phyloP scores from a whole-genome alignment of 1,140 invertebrate species.

The Cylas formicarius region DNA sequence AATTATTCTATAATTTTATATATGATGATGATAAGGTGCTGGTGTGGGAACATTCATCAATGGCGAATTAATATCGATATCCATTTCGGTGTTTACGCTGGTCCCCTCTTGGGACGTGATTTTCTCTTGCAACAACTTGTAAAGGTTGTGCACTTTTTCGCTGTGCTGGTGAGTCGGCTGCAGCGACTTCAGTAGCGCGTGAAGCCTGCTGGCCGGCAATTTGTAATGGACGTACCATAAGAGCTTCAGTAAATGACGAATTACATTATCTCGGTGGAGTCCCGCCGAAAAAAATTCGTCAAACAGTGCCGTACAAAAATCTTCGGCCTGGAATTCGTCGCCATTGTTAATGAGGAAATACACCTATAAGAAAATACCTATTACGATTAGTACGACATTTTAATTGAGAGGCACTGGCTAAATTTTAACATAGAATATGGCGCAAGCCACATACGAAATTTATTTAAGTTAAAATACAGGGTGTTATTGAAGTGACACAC shows the following conservation, averaged over 20 bases:
- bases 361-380: conserved; percentile 50
- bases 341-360: conserved; percentile 78
- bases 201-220: conserved; percentile 68
- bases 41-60: conserved; percentile 79
- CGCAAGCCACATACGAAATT: too few species aligned
- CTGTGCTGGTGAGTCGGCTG: conserved; percentile 79
- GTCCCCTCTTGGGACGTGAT: conserved; percentile 66
- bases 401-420: too few species aligned
- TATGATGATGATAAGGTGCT: conserved; percentile 55
- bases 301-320: conserved; percentile 92
- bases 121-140: conserved; percentile 70
- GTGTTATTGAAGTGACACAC: too few species aligned
- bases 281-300: conserved; percentile 94
- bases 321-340: conserved; percentile 89
- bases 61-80: conserved; percentile 75
- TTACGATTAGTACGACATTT: too few species aligned
- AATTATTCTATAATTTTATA: conserved; percentile 19
- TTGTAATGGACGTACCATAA: conserved; percentile 82
- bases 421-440: too few species aligned
- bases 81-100: conserved; percentile 47
- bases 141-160: conserved; percentile 75
- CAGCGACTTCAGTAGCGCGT: conserved; percentile 79
- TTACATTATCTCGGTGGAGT: conserved; percentile 82
- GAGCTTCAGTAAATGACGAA: conserved; percentile 86
- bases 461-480: too few species aligned